Percentiles rank a stretch among this genome's conserved stretches.
These are phyloP conservation scores for Octomys mimax DNA, from an alignment of 2,797 vertebrate genomes.

Conservation along the genomic window DNA sequence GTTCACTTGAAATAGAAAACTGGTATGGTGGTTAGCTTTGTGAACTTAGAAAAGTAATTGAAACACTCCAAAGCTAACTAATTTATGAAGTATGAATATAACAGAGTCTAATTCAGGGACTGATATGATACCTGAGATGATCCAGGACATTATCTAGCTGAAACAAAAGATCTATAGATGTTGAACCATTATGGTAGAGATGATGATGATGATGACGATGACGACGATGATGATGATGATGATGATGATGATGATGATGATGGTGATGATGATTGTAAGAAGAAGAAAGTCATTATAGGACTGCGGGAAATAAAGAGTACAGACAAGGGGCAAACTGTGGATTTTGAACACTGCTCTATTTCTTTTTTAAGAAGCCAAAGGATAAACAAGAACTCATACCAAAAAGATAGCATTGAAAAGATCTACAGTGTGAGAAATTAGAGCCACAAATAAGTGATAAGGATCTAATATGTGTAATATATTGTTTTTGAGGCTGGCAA, in stretches of 20 bases:
- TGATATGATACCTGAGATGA: slow-evolving; percentile 4
- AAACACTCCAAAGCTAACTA: background rate
- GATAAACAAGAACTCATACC: background rate
- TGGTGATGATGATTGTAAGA: background rate
- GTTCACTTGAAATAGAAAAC: slow-evolving; percentile 4
- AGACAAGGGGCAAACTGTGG: background rate
- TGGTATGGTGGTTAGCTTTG: background rate
- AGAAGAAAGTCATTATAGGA: slow-evolving; percentile 24
- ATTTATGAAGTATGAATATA: background rate
- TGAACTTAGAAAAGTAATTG: background rate
- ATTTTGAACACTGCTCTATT: slow-evolving; percentile 43
- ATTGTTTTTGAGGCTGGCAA: background rate
- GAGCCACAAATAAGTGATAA: background rate
- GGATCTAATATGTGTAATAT: background rate
- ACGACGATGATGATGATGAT: too few species aligned
- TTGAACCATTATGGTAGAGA: background rate
- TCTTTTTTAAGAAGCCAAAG: slow-evolving; percentile 37
- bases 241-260: too few species aligned
- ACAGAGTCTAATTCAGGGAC: background rate
- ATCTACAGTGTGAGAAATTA: background rate
- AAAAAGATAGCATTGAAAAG: background rate
- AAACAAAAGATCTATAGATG: background rate
- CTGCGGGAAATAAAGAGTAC: background rate
- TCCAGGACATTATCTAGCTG: background rate
- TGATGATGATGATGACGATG: too few species aligned